Evolutionary conservation across 1,140 invertebrate species (phyloP), one percentile per base, ranked within the genome.

Genomic region (Monochamus saltuarius): DNA sequence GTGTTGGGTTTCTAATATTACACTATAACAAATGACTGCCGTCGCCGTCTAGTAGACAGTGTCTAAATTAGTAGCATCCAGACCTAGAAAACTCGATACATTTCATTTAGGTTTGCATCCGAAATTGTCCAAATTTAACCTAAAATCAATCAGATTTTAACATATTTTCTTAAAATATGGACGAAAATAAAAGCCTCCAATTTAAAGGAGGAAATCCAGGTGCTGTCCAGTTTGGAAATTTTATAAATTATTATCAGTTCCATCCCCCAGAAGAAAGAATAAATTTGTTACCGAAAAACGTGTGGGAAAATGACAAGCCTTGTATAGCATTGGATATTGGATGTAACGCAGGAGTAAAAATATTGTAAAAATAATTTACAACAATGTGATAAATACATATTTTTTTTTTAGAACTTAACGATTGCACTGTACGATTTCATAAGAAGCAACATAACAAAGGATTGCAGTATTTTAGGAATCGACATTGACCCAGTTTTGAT

Each of bases 201-300:
- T 76, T 74, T 57, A 74, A 73, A 67, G 78, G 76, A 16, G 75
- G 77, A 37, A 83, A 91, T 75, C 89, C 90, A 36, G 90, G 90
- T 4, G 87, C 89, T 39, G 87, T 87, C 6, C 82, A 83, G 70
- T 84, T 81, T 79, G 90, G 90, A 61, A 93, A 92, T 76, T 93
- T 93, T 69, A 91, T 89, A 59, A 92, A 92, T 79, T 93, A 92
- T 72, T 93, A 93, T 74, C 78, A 87, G 69, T 92, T 92, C 74
- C 88, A 91, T 78, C 82, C 87, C 45, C 79, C 85, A 19, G 76
- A 82, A 54, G 83, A 87, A 61, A 82, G 90, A 66, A 79, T 87
- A 19, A 78, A 80, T 47, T 78, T 85, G 62, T 77, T 93, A 66
- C 82, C 87, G 40, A 67, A 68, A 54, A 68, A 80, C 64, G 77